These are phyloP conservation scores for Octomys mimax DNA, from an alignment of 2,797 vertebrate species.

Conservation along the genomic window DNA sequence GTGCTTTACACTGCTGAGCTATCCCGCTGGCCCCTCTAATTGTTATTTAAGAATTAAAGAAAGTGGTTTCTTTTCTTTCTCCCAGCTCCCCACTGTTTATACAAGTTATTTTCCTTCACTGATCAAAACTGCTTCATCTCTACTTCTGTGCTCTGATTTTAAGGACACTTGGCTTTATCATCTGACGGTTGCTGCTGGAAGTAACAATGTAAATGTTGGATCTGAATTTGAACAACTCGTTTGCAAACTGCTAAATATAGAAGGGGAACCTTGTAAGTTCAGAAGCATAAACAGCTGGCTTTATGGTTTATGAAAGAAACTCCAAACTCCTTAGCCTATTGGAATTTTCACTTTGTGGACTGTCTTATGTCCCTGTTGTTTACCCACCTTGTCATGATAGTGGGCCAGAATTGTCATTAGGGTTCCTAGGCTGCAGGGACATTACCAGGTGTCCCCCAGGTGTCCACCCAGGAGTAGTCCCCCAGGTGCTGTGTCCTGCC, in stretches of 20 bases:
- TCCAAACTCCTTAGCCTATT: neutral
- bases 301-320: neutral
- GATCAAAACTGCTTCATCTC: neutral
- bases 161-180: conserved; percentile 98
- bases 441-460: neutral
- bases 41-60: conserved; percentile 49
- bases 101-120: conserved; percentile 13
- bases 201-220: conserved; percentile 93
- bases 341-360: neutral
- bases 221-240: conserved; percentile 98
- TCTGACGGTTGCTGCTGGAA: conserved; percentile 95
- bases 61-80: neutral
- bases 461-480: neutral
- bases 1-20: too few species aligned
- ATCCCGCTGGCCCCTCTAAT: neutral
- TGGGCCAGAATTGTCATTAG: neutral
- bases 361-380: neutral
- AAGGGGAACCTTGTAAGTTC: conserved; percentile 95
- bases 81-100: conserved; percentile 3
- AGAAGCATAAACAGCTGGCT: neutral
- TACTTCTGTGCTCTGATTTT: conserved; percentile 73
- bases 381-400: neutral
- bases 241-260: conserved; percentile 94
- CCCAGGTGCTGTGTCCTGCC: neutral
- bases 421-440: neutral